These are phyloP conservation scores for Oegoconia quadripuncta DNA, from an alignment of 2,888 invertebrate species.

Conservation along the genomic window DNA sequence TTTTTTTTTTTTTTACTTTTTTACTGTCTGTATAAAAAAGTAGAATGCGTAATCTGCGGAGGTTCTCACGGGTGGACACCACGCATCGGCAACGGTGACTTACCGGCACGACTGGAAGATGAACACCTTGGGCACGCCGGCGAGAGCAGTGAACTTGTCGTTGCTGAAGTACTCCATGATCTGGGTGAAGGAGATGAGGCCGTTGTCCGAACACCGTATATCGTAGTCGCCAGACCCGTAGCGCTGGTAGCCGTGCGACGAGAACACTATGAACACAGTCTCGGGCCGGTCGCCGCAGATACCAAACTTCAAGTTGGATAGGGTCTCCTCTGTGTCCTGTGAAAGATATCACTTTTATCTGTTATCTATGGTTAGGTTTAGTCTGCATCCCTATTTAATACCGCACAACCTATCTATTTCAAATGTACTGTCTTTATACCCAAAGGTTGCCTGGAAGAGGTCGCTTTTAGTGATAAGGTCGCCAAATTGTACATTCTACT, in stretches of 20 bases:
- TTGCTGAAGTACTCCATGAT: constrained; percentile 81
- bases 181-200: constrained; percentile 63
- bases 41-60: too few species aligned
- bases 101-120: constrained; percentile 85
- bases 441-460: too few species aligned
- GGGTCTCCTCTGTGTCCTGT: constrained; percentile 53
- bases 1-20: too few species aligned
- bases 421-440: too few species aligned
- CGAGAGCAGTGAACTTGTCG: constrained; percentile 67
- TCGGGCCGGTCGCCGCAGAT: constrained; percentile 44
- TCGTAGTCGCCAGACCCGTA: constrained; percentile 68
- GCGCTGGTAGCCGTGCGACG: constrained; percentile 81
- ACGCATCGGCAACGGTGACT: constrained; percentile 6
- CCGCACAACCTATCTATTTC: too few species aligned
- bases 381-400: too few species aligned
- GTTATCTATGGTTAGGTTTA: neutral
- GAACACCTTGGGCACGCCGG: constrained; percentile 84
- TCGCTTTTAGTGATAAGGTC: too few species aligned
- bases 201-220: constrained; percentile 80
- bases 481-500: too few species aligned
- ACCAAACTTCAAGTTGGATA: constrained; percentile 45
- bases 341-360: neutral
- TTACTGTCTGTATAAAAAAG: too few species aligned
- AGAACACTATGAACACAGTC: constrained; percentile 81
- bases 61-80: too few species aligned